These are phyloP conservation scores for Toxotes jaculatrix DNA, from an alignment of 2,113 vertebrate genomes.

Conservation along the genomic window DNA sequence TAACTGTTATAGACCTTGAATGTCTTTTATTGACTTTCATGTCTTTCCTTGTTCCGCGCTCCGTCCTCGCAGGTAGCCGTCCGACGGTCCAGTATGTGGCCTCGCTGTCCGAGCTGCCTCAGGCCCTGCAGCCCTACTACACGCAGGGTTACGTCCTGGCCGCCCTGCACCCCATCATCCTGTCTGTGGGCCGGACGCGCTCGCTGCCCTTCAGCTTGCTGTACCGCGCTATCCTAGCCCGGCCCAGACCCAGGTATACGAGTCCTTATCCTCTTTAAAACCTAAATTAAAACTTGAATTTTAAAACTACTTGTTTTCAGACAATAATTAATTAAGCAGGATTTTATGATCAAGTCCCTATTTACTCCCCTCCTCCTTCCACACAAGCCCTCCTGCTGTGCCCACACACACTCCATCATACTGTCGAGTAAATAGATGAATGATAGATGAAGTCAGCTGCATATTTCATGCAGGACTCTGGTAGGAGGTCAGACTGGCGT, in stretches of 20 bases:
- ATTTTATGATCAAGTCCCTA: no score
- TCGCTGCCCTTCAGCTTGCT: constrained; percentile 91
- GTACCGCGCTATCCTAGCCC: constrained; percentile 91
- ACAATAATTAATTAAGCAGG: no score
- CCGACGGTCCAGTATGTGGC: constrained; percentile 91
- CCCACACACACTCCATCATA: background rate
- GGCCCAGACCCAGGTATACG: constrained; percentile 88
- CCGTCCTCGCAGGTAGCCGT: constrained; percentile 85
- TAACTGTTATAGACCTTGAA: no score
- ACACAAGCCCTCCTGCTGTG: background rate
- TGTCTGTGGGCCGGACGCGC: constrained; percentile 86
- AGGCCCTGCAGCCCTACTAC: constrained; percentile 93
- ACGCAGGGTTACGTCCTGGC: constrained; percentile 90
- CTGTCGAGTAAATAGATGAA: constrained; percentile 71
- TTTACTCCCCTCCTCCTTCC: no score
- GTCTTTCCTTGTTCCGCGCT: background rate
- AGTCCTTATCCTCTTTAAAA: background rate
- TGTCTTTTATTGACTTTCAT: background rate
- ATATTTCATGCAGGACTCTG: constrained; percentile 72
- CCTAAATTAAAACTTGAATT: background rate
- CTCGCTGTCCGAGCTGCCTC: constrained; percentile 90
- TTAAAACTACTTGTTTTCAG: no score
- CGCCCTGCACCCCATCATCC: constrained; percentile 92
- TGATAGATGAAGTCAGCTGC: constrained; percentile 71
- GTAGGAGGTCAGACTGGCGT: constrained; percentile 56